phyloP scores from a whole-genome alignment of 2,888 invertebrate species.

The Ectemnius lituratus region DNA sequence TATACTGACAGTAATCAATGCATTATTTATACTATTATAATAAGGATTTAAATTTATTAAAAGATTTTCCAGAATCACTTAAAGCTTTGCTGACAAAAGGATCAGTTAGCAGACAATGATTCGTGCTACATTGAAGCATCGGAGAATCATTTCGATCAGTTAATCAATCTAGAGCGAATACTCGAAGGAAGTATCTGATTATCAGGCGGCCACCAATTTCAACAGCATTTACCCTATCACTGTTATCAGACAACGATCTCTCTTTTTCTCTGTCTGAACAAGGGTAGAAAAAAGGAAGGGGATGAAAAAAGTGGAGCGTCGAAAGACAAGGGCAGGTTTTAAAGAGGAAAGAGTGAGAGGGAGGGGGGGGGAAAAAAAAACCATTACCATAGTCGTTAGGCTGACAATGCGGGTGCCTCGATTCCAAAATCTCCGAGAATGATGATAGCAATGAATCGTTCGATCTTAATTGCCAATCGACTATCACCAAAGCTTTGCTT shows the following conservation, averaged over 20 bases:
- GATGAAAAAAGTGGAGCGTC: not conserved
- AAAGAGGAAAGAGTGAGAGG: slow-evolving; percentile 8
- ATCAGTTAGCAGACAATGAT: too few relatives aligned
- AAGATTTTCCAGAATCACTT: too few relatives aligned
- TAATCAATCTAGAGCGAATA: too few relatives aligned
- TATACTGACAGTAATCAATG: too few relatives aligned
- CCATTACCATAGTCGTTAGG: slow-evolving; percentile 38
- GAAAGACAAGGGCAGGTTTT: not conserved
- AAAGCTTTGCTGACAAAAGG: too few relatives aligned
- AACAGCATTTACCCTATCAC: slow-evolving; percentile 32
- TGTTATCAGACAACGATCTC: slow-evolving; percentile 42
- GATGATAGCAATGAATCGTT: slow-evolving; percentile 12
- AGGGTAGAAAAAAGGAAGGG: too few relatives aligned
- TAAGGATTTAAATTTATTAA: too few relatives aligned
- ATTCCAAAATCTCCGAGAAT: slow-evolving; percentile 20
- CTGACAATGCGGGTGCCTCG: slow-evolving; percentile 28
- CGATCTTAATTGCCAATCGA: slow-evolving; percentile 46
- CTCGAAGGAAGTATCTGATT: too few relatives aligned
- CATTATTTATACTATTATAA: too few relatives aligned
- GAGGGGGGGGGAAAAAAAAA: too few relatives aligned
- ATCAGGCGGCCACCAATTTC: slow-evolving; percentile 17
- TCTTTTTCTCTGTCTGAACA: not conserved
- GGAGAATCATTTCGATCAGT: too few relatives aligned
- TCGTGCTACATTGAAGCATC: too few relatives aligned
- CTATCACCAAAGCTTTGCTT: not conserved